These are phyloP conservation scores for Leptinotarsa haldemani DNA, from an alignment of 2,888 invertebrate species.

Conservation along the genomic window DNA sequence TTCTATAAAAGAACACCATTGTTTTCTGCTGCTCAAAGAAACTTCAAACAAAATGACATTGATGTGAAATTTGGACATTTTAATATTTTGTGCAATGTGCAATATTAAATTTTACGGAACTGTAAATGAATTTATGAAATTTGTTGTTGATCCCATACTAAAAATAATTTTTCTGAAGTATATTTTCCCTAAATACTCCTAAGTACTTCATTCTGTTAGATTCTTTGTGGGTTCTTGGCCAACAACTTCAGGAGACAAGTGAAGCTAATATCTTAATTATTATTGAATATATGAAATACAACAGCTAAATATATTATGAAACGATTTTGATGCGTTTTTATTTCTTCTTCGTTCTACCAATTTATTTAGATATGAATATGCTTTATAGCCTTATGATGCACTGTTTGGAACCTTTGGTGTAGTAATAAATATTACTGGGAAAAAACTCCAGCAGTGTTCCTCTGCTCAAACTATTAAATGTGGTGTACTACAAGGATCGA, in stretches of 20 bases:
- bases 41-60: constrained; percentile 17
- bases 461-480: too few relatives aligned
- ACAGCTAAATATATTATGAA: constrained; percentile 56
- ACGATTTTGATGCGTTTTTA: constrained; percentile 10
- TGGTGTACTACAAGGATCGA: too few relatives aligned
- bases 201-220: constrained; percentile 51
- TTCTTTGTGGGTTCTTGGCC: constrained; percentile 57
- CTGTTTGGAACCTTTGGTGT: too few relatives aligned
- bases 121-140: background rate
- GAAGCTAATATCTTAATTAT: constrained; percentile 55
- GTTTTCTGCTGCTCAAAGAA: background rate
- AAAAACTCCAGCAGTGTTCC: too few relatives aligned
- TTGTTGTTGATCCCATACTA: constrained; percentile 42
- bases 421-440: too few relatives aligned
- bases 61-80: constrained; percentile 20
- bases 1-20: background rate
- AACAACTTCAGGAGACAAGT: constrained; percentile 49
- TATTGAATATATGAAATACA: constrained; percentile 59
- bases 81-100: constrained; percentile 31
- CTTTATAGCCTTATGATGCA: too few relatives aligned
- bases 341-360: background rate
- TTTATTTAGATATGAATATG: background rate
- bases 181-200: constrained; percentile 19
- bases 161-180: constrained; percentile 42
- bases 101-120: constrained; percentile 30